Conservation (phyloP, 2,113 vertebrate genomes). For the Aspidoscelis tigris region DNA sequence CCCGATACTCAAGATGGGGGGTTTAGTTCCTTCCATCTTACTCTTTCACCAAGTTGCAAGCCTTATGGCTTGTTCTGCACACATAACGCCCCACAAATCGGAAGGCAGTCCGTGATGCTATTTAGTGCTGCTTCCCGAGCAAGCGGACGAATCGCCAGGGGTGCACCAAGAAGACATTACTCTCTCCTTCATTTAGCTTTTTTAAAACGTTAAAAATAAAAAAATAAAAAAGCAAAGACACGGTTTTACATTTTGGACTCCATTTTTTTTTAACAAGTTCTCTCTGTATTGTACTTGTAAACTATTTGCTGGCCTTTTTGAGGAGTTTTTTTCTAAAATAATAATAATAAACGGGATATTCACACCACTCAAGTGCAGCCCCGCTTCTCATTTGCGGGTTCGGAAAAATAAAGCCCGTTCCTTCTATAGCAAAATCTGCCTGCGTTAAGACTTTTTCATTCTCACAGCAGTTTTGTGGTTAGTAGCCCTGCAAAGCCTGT, state of each 20-base stretch:
- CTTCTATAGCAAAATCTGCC: conserved; percentile 48
- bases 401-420: conserved; percentile 34
- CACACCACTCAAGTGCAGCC: conserved; percentile 42
- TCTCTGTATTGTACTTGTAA: conserved; percentile 40
- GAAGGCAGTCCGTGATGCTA: conserved; percentile 36
- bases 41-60: conserved; percentile 34
- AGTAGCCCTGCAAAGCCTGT: conserved; percentile 33
- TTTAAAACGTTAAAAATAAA: background rate
- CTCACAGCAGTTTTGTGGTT: conserved; percentile 42
- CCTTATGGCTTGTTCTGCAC: conserved; percentile 57
- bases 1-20: conserved; percentile 56
- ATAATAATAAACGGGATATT: conserved; percentile 35
- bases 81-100: too few relatives aligned
- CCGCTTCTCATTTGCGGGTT: conserved; percentile 37
- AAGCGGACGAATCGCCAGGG: background rate
- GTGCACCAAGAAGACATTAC: too few relatives aligned
- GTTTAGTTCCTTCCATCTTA: conserved; percentile 54
- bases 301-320: conserved; percentile 40
- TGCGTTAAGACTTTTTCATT: conserved; percentile 29
- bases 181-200: background rate
- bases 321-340: conserved; percentile 32
- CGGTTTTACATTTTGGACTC: conserved; percentile 41
- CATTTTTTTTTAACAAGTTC: conserved; percentile 20
- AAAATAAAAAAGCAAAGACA: conserved; percentile 30
- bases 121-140: conserved; percentile 51